Conservation (phyloP, 2,797 vertebrate genomes). For the Enteromius thamalakanensis region DNA sequence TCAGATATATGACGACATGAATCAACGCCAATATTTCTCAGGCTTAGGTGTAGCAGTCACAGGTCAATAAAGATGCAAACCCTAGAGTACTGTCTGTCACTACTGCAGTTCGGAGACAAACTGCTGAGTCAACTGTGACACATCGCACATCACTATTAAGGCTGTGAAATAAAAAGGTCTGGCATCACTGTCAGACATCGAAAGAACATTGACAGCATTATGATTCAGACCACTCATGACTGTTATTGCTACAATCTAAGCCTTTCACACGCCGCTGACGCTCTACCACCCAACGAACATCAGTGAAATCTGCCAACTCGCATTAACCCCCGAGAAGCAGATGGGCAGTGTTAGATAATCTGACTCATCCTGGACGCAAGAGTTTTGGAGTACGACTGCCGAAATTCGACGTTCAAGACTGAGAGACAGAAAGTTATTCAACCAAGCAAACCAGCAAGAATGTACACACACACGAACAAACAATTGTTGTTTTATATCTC, state of each 20-base stretch:
- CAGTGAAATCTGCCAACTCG: constrained; percentile 35
- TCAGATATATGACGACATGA: too few relatives aligned
- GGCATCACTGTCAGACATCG: constrained; percentile 24
- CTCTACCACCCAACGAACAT: constrained; percentile 18
- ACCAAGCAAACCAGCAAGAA: neutral
- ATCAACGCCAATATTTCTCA: too few relatives aligned
- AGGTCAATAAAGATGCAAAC: too few relatives aligned
- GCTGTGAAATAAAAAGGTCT: neutral
- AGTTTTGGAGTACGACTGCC: constrained; percentile 8
- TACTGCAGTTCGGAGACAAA: neutral
- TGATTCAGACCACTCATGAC: constrained; percentile 39
- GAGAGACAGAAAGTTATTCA: neutral
- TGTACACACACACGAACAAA: neutral
- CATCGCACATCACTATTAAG: neutral
- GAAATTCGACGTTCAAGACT: constrained; percentile 1
- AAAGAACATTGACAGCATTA: constrained; percentile 6
- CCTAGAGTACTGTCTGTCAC: neutral
- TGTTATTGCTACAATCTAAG: neutral
- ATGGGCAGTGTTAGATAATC: constrained; percentile 36
- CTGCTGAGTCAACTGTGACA: constrained; percentile 23
- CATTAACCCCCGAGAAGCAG: constrained; percentile 32
- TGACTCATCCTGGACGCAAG: constrained; percentile 32
- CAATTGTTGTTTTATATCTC: neutral
- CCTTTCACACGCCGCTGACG: constrained; percentile 6
- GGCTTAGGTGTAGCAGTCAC: too few relatives aligned